phyloP scores from a whole-genome alignment of 2,113 vertebrate genomes.

The Litocranius walleri region DNA sequence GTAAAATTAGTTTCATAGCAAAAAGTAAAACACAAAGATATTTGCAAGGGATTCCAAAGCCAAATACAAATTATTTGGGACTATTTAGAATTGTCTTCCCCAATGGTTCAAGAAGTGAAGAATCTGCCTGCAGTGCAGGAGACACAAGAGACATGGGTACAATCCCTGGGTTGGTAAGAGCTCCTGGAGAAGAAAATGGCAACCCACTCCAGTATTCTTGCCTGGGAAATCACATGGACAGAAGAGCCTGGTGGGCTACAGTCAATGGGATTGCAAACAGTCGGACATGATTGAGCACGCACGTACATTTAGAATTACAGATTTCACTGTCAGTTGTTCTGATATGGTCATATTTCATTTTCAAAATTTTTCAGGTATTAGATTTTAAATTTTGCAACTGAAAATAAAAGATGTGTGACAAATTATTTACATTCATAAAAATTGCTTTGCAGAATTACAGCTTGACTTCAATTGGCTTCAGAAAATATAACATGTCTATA shows the following conservation, averaged over 20 bases:
- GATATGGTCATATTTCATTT: background rate
- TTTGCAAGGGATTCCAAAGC: background rate
- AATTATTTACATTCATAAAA: background rate
- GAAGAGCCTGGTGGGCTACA: background rate
- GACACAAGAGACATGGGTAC: background rate
- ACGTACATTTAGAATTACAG: background rate
- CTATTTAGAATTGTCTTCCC: background rate
- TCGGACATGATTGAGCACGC: background rate
- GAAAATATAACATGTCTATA: background rate
- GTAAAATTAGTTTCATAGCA: background rate
- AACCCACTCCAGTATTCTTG: background rate
- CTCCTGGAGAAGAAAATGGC: background rate
- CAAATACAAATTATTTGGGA: background rate
- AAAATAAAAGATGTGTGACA: background rate
- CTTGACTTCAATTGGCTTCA: background rate
- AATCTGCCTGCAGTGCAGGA: background rate
- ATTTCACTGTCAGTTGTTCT: background rate
- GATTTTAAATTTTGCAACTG: background rate
- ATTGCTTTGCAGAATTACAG: background rate
- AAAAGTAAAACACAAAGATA: conserved; percentile 33
- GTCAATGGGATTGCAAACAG: background rate
- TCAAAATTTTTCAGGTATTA: background rate
- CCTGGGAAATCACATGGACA: background rate
- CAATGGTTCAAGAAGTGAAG: background rate
- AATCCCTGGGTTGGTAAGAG: background rate